These are phyloP conservation scores for Acrocyrtus sp. DNA, from an alignment of 2,888 invertebrate species.

Conservation along the genomic window DNA sequence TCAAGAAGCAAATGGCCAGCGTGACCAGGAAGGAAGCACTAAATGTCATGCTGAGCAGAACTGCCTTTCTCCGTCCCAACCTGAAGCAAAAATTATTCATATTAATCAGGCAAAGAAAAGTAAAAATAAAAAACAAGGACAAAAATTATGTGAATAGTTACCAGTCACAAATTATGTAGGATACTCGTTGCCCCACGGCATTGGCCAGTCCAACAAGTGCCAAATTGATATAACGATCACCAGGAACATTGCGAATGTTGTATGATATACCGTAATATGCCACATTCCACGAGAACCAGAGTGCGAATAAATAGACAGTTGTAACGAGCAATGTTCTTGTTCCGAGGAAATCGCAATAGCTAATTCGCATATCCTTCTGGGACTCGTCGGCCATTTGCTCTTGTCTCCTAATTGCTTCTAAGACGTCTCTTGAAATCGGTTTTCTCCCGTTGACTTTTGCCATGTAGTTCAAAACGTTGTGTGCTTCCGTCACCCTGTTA, in stretches of 20 bases:
- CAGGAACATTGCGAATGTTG: constrained; percentile 52
- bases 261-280: constrained; percentile 52
- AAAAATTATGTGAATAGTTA: too few relatives aligned
- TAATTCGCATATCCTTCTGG: constrained; percentile 8
- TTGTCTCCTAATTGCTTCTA: constrained; percentile 43
- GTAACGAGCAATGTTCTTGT: constrained; percentile 24
- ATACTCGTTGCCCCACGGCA: constrained; percentile 44
- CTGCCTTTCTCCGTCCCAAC: constrained; percentile 45
- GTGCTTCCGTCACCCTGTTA: constrained; percentile 50
- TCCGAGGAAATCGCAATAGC: constrained; percentile 45
- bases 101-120: too few relatives aligned
- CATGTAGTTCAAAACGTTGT: constrained; percentile 49
- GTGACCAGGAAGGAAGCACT: constrained; percentile 48
- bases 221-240: constrained; percentile 47
- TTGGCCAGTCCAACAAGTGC: constrained; percentile 46
- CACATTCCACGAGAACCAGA: constrained; percentile 50
- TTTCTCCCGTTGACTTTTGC: constrained; percentile 55
- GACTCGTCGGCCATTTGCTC: constrained; percentile 31
- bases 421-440: constrained; percentile 18
- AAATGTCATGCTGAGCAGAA: constrained; percentile 41
- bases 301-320: constrained; percentile 40
- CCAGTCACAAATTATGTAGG: constrained; percentile 43
- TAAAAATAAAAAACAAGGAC: too few relatives aligned
- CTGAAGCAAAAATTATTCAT: too few relatives aligned
- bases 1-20: constrained; percentile 42